Percentiles rank a stretch among this genome's conserved stretches.
Evolutionary conservation across 2,888 invertebrate genomes (phyloP).

Genomic region (Drosophila mayaguana): DNA sequence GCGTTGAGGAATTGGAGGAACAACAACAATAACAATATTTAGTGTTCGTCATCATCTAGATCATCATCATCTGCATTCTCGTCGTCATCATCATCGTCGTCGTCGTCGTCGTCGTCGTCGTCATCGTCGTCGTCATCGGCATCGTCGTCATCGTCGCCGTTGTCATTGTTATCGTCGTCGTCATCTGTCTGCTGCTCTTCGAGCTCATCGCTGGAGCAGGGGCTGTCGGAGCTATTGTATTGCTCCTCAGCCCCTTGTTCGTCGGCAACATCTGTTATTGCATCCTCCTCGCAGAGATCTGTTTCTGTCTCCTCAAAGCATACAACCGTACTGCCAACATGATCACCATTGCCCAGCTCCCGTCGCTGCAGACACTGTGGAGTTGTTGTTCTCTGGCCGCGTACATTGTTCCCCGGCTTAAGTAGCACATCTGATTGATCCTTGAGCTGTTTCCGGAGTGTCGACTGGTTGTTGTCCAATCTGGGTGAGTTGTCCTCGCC

Average conservation of each 20-base stretch:
- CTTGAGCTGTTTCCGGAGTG: slow-evolving; percentile 2
- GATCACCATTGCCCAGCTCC: slow-evolving; percentile 69
- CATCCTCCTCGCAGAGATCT: slow-evolving; percentile 28
- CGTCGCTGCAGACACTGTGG: slow-evolving; percentile 14
- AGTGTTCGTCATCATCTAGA: slow-evolving; percentile 8
- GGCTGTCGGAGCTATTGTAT: slow-evolving; percentile 43
- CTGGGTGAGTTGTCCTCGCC: slow-evolving; percentile 46
- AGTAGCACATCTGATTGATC: background rate
- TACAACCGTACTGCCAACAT: slow-evolving; percentile 29
- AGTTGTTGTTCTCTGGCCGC: background rate
- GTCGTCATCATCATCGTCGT: slow-evolving; percentile 3
- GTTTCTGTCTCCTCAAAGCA: slow-evolving; percentile 29
- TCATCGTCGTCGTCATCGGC: slow-evolving; percentile 8
- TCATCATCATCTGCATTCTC: slow-evolving; percentile 1
- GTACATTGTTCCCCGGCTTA: background rate
- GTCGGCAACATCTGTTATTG: slow-evolving; percentile 17
- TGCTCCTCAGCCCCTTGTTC: slow-evolving; percentile 28
- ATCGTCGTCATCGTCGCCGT: slow-evolving; percentile 23
- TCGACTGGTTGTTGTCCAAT: slow-evolving; percentile 5
- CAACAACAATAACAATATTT: slow-evolving; percentile 21
- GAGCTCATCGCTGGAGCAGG: slow-evolving; percentile 19
- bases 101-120: slow-evolving; percentile 18
- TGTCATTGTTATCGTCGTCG: slow-evolving; percentile 16
- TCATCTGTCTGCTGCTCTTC: slow-evolving; percentile 26
- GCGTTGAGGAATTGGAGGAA: slow-evolving; percentile 20